A percentile compares a stretch with the other conserved stretches of the same genome.
Evolutionary conservation across 2,113 vertebrate genomes (phyloP).

Genomic region (Otus sunia): DNA sequence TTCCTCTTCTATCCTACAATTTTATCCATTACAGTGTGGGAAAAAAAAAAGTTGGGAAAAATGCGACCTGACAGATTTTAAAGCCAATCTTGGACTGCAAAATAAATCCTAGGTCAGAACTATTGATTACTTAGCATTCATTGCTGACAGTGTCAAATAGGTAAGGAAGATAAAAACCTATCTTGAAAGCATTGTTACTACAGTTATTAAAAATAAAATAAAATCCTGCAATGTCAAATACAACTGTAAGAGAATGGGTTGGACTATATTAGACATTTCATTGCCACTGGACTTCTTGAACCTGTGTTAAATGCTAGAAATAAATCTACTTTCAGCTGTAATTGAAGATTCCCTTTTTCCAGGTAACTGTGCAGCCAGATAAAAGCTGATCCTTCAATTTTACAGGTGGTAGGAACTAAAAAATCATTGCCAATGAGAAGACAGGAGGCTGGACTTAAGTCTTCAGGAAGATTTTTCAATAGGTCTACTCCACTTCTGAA

Average conservation of each 20-base stretch:
- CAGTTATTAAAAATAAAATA: constrained; percentile 16
- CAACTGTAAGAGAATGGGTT: neutral
- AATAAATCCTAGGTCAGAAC: neutral
- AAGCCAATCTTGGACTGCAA: neutral
- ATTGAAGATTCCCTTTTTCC: neutral
- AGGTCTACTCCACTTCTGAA: neutral
- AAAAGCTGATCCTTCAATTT: neutral
- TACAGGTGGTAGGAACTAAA: neutral
- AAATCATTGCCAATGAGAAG: neutral
- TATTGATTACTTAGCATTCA: neutral
- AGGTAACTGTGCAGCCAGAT: neutral
- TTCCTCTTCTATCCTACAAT: neutral
- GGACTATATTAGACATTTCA: neutral
- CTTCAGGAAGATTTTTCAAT: neutral
- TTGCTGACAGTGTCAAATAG: neutral
- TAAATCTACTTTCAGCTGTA: neutral
- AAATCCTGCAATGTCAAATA: neutral
- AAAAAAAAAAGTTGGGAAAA: neutral
- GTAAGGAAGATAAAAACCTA: neutral
- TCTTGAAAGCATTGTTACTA: neutral
- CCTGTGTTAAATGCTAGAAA: neutral
- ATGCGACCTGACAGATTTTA: neutral
- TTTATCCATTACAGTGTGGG: neutral
- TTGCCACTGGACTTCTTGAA: neutral
- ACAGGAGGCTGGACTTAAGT: neutral